A percentile compares a stretch with the other conserved stretches of the same genome.
phyloP scores from a whole-genome alignment of 2,797 vertebrate genomes.

The Danio kyathit region DNA sequence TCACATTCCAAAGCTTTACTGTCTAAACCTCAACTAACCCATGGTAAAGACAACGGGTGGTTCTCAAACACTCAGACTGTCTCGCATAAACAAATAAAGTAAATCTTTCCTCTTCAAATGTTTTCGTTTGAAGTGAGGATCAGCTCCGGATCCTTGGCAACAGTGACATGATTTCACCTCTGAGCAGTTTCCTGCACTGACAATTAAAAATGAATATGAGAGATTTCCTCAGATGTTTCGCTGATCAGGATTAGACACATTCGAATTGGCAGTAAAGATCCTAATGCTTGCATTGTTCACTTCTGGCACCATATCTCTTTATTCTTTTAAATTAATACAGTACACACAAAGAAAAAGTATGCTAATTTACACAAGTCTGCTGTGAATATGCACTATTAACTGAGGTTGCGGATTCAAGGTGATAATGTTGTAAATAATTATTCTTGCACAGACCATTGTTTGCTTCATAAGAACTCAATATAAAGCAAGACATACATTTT shows the following conservation, averaged over 20 bases:
- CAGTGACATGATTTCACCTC: conserved; percentile 7
- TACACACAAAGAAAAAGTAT: no score
- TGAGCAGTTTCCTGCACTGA: neutral
- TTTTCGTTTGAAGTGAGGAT: conserved; percentile 10
- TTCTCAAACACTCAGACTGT: neutral
- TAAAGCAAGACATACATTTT: no score
- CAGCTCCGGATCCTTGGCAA: neutral
- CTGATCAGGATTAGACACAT: conserved; percentile 3
- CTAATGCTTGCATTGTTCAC: neutral
- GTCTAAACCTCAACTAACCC: conserved; percentile 15
- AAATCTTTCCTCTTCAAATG: conserved; percentile 15
- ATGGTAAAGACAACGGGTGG: neutral
- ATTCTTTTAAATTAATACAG: no score
- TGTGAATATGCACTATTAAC: no score
- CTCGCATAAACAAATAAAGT: conserved; percentile 1
- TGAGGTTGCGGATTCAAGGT: no score
- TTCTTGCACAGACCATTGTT: no score
- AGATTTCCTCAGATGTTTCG: neutral
- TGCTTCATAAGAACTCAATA: no score
- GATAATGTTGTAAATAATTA: no score
- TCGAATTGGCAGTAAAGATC: neutral
- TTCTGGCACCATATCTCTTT: conserved; percentile 49
- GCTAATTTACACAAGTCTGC: no score
- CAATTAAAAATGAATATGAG: neutral
- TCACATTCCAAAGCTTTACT: neutral